These are phyloP conservation scores for Euborellia annulipes DNA, from an alignment of 1,140 invertebrate species.

Conservation along the genomic window DNA sequence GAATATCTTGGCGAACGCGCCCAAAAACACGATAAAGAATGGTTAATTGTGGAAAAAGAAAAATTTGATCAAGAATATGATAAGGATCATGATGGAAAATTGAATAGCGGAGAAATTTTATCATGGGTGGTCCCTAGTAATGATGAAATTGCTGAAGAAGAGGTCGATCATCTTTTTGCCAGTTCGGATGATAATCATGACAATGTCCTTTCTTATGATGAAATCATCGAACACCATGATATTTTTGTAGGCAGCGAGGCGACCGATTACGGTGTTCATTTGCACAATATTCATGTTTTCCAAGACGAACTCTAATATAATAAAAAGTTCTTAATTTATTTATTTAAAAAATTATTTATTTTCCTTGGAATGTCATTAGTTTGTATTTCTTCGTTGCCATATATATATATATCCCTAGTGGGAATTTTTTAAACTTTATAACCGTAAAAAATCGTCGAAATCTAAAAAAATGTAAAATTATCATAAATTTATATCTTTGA, in stretches of 20 bases:
- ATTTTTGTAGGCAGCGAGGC: slow-evolving; percentile 92
- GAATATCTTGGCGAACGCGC: slow-evolving; percentile 63
- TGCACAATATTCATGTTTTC: slow-evolving; percentile 64
- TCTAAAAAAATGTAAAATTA: no score
- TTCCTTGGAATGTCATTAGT: no score
- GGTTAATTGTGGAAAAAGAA: slow-evolving; percentile 69
- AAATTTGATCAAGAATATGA: slow-evolving; percentile 85
- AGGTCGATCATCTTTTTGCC: slow-evolving; percentile 81
- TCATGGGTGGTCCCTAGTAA: slow-evolving; percentile 87
- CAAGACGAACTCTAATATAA: slow-evolving; percentile 68
- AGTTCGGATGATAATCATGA: slow-evolving; percentile 81
- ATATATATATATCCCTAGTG: no score
- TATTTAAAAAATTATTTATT: no score
- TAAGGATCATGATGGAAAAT: slow-evolving; percentile 64
- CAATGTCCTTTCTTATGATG: slow-evolving; percentile 61
- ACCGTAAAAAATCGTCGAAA: no score
- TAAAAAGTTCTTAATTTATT: no score
- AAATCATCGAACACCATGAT: slow-evolving; percentile 79
- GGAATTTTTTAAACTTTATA: no score
- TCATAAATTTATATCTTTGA: no score
- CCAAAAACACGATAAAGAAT: slow-evolving; percentile 58
- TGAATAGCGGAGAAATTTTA: slow-evolving; percentile 65
- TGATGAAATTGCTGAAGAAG: slow-evolving; percentile 74
- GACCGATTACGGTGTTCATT: slow-evolving; percentile 85
- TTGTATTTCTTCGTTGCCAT: no score